Conservation (phyloP, 2,888 invertebrate species). For the Ernsta delagoae region DNA sequence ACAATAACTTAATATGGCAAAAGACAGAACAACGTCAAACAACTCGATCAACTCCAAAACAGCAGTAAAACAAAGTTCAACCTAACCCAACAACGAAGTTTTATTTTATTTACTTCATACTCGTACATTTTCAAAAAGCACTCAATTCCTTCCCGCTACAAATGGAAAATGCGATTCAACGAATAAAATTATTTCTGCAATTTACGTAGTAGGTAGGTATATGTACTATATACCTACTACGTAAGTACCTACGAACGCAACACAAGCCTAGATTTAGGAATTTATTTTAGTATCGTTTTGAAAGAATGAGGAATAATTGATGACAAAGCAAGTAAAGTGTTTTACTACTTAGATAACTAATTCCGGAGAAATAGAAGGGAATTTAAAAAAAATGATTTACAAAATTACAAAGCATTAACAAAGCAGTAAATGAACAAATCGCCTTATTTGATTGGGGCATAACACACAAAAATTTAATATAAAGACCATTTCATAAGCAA, state of each 20-base stretch:
- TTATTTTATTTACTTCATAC: constrained; percentile 14
- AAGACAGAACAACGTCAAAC: not conserved
- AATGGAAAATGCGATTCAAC: not conserved
- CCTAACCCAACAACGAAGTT: not conserved
- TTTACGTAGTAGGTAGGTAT: not conserved
- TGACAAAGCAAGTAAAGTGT: too few relatives aligned
- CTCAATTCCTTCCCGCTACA: constrained; percentile 9
- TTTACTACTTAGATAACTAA: too few relatives aligned
- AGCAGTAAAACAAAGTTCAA: constrained; percentile 12
- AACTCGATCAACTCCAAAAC: constrained; percentile 16
- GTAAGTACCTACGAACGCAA: not conserved
- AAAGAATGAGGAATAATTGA: too few relatives aligned
- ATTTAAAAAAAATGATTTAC: too few relatives aligned
- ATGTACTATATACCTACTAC: too few relatives aligned
- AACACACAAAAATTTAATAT: constrained; percentile 30
- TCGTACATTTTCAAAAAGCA: constrained; percentile 8
- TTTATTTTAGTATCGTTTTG: too few relatives aligned
- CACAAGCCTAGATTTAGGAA: not conserved
- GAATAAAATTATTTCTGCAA: constrained; percentile 10
- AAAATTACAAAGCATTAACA: not conserved
- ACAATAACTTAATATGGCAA: not conserved
- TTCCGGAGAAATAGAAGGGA: too few relatives aligned
- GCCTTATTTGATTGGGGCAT: not conserved
- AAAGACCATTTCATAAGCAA: constrained; percentile 36
- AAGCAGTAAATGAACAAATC: not conserved